phyloP scores from a whole-genome alignment of 2,888 invertebrate species.

The Steinernema scapterisci region DNA sequence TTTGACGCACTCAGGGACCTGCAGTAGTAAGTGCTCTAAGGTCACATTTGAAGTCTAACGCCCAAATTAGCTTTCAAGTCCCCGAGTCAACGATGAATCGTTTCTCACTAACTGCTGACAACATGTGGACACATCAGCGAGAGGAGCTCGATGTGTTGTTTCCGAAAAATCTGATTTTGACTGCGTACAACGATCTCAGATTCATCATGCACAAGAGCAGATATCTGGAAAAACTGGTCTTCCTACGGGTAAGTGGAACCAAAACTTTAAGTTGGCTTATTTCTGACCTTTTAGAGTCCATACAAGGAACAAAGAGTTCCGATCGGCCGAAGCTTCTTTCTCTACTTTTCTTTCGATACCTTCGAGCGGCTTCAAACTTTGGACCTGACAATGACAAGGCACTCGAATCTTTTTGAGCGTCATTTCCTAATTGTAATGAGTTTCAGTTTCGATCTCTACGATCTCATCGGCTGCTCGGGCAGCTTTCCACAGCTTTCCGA shows the following conservation, averaged over 20 bases:
- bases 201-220: slow-evolving; percentile 10
- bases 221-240: not conserved
- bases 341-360: slow-evolving; percentile 19
- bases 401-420: not conserved
- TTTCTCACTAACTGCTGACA: slow-evolving; percentile 20
- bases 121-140: slow-evolving; percentile 10
- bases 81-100: slow-evolving; percentile 26
- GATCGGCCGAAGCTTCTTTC: slow-evolving; percentile 26
- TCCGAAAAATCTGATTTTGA: not conserved
- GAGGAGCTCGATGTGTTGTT: not conserved
- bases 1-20: slow-evolving; percentile 12
- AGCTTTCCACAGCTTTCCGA: slow-evolving; percentile 10
- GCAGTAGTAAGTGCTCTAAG: not conserved
- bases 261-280: not conserved
- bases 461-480: slow-evolving; percentile 4
- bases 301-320: slow-evolving; percentile 17
- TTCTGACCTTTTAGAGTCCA: not conserved
- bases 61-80: slow-evolving; percentile 14
- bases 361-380: slow-evolving; percentile 18
- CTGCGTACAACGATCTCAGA: slow-evolving; percentile 25
- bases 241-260: not conserved
- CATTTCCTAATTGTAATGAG: no score
- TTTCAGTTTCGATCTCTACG: slow-evolving; percentile 17
- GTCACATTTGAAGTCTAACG: not conserved
- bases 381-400: slow-evolving; percentile 21